Base-by-base conservation (phyloP, 30 jellyfish, hydroid and myxozoan genomes). In the Aurelia coerulea region DNA sequence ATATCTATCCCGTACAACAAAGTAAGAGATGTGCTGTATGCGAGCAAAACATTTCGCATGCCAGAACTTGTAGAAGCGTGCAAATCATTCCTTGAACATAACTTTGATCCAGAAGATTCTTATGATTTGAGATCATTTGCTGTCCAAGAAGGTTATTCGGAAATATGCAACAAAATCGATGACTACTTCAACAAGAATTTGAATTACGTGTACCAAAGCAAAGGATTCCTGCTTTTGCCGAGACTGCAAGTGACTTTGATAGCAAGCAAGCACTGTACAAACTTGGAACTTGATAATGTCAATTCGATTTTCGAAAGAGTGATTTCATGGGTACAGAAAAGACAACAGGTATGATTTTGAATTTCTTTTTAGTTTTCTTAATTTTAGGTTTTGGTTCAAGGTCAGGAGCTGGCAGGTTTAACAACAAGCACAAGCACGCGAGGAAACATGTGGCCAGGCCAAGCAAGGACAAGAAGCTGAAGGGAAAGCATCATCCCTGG, bases 161-260 rank as follows among this genome's bases (percentile, higher is more conserved):
- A 74, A 14, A 65, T 89, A 9, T 63, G 86, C 88, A 13, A 58
- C 49, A 80, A 89, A 51, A 41, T 74, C 42, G 97, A 89, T 79
- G 80, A 63, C 7, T 81, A 89, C 58, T 19, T 89, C 49, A 73
- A 81, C n/a, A 89, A 89, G 7, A 89, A 89, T 81, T 39, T 89
- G 42, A 54, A 73, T 18, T 66, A 14, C 14, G 64, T 89, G 74
- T 80, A 89, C 59, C 90, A 68, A 58, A 81, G 84, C 50, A 84
- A 89, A 73, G 91, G 74, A 12, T 89, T 89, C 73, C 66, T 89
- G 32, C 89, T 76, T 68, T 76, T 89, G 86, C 97, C 93, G 35
- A 79, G 97, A 68, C 60, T 89, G 60, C 92, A 89, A 74, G 97
- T 89, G 23, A 73, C 87, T 31, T 80, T 89, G 14, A 68, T 89